These are phyloP conservation scores for Ectropis grisescens DNA, from an alignment of 1,140 invertebrate species.

Conservation along the genomic window DNA sequence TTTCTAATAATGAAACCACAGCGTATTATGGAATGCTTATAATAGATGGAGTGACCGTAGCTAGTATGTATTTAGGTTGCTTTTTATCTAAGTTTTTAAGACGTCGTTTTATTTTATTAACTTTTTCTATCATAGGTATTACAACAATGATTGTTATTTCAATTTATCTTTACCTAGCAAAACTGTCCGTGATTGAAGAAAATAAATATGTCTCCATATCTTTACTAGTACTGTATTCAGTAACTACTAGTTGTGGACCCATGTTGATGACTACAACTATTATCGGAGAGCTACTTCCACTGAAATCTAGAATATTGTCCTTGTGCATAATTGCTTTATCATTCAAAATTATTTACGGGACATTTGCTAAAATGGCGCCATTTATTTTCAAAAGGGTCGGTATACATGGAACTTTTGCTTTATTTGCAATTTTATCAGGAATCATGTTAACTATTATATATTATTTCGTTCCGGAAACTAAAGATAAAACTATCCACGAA, in stretches of 20 bases:
- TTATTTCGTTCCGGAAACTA: conserved; percentile 16
- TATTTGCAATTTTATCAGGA: conserved; percentile 6
- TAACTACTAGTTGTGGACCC: conserved; percentile 8
- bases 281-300: conserved; percentile 10
- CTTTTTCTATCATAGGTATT: not conserved
- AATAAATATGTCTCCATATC: conserved; percentile 7
- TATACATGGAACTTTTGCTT: conserved; percentile 9
- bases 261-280: conserved; percentile 6
- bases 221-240: conserved; percentile 8
- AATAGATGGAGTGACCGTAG: conserved; percentile 8
- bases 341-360: conserved; percentile 4
- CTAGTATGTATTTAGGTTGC: conserved; percentile 10
- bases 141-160: conserved; percentile 4
- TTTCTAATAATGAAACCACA: conserved; percentile 4
- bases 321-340: conserved; percentile 4
- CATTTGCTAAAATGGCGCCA: conserved; percentile 9
- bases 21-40: conserved; percentile 9
- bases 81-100: conserved; percentile 5
- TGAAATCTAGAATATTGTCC: conserved; percentile 5
- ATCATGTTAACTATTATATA: conserved; percentile 3
- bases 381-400: conserved; percentile 6
- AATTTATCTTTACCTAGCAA: conserved; percentile 8
- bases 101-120: conserved; percentile 3
- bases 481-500: conserved; percentile 12
- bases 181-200: conserved; percentile 4